These are phyloP conservation scores for Oreochromis spilurus DNA, from an alignment of 2,113 vertebrate genomes.

Conservation along the genomic window DNA sequence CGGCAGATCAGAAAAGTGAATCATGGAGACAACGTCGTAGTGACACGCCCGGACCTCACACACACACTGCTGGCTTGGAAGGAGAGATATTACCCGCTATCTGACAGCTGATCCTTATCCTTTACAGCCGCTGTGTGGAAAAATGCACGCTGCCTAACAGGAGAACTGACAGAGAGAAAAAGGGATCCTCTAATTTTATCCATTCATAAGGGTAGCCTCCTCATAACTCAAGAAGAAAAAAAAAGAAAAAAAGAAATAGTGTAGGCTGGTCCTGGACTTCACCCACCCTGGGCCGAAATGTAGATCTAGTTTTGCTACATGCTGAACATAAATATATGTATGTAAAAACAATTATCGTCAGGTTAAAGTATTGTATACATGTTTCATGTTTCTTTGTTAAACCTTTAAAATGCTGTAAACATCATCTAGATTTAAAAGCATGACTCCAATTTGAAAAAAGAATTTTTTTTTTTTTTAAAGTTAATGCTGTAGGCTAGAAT, in stretches of 20 bases:
- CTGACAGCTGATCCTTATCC: conserved; percentile 60
- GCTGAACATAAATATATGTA: background rate
- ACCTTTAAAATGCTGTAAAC: background rate
- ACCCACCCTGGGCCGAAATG: background rate
- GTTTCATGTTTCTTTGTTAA: background rate
- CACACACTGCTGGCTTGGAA: conserved; percentile 39
- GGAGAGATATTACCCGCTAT: conserved; percentile 39
- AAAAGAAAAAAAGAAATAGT: background rate
- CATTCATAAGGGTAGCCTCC: conserved; percentile 11
- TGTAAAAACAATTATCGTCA: background rate
- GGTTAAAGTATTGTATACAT: background rate
- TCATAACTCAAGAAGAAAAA: background rate
- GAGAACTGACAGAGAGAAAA: background rate
- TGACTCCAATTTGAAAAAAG: background rate
- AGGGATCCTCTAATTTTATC: conserved; percentile 20
- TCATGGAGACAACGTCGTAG: conserved; percentile 12
- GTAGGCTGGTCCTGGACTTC: background rate
- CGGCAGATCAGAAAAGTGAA: conserved; percentile 32
- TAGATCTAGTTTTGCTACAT: background rate
- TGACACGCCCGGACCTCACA: conserved; percentile 65
- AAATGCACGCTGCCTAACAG: conserved; percentile 15
- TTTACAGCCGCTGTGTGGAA: conserved; percentile 18
- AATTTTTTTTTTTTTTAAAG: too few relatives aligned
- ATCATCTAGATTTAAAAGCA: background rate
- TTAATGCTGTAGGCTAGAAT: too few relatives aligned